Percentiles rank a stretch among this genome's conserved stretches.
Evolutionary conservation across 2,797 vertebrate species (phyloP).

Genomic region (Falco berigora): DNA sequence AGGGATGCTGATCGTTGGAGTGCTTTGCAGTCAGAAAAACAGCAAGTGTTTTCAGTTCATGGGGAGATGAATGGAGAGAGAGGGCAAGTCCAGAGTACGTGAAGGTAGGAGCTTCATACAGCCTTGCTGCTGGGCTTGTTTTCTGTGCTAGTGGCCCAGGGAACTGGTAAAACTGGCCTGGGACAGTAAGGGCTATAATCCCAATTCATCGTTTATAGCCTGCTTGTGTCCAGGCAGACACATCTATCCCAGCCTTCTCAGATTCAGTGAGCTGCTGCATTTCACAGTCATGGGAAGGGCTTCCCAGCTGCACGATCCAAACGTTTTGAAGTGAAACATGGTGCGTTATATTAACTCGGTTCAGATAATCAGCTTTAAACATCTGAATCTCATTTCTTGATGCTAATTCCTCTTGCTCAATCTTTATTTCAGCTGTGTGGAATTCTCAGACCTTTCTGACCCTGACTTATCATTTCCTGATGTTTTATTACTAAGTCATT

Average conservation of each 20-base stretch:
- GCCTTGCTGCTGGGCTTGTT: background rate
- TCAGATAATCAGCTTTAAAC: conserved; percentile 52
- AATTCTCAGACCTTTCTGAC: conserved; percentile 60
- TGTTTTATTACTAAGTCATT: conserved; percentile 51
- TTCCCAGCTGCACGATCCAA: conserved; percentile 44
- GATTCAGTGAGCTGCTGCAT: background rate
- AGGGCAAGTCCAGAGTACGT: background rate
- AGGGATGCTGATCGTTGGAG: background rate
- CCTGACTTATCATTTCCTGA: conserved; percentile 28
- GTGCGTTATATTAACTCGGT: conserved; percentile 57
- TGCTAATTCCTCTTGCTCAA: conserved; percentile 59
- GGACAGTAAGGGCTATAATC: background rate
- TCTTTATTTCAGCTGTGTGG: conserved; percentile 63
- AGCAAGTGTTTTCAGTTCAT: background rate
- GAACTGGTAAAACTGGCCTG: background rate
- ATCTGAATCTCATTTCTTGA: conserved; percentile 64
- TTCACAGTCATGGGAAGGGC: conserved; percentile 60
- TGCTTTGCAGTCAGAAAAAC: background rate
- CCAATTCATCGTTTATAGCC: background rate
- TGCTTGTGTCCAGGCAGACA: background rate
- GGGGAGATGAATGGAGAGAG: background rate
- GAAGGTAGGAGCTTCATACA: background rate
- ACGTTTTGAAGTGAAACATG: conserved; percentile 81
- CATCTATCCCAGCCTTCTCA: conserved; percentile 3
- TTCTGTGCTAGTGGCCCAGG: background rate